Percentiles rank a stretch among this genome's conserved stretches.
Evolutionary conservation across 2,797 vertebrate genomes (phyloP).

Genomic region (Cichlasoma orientale): DNA sequence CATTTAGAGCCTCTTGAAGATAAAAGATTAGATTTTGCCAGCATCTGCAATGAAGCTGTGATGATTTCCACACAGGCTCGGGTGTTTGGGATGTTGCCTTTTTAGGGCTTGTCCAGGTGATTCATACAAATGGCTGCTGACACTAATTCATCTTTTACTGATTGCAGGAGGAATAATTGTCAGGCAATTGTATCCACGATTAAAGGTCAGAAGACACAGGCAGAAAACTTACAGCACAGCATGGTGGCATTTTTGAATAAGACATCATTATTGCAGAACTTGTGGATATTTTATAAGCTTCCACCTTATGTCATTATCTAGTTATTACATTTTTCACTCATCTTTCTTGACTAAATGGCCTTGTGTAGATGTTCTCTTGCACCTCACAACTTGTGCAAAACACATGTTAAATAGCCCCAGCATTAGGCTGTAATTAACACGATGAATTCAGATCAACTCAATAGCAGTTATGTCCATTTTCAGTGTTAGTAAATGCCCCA

Average conservation of each 20-base stretch:
- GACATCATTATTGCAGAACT: background rate
- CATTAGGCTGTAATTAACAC: background rate
- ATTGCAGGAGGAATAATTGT: slow-evolving; percentile 22
- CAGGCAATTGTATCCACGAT: slow-evolving; percentile 47
- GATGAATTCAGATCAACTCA: background rate
- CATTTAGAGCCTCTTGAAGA: background rate
- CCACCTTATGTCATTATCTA: background rate
- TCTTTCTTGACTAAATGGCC: background rate
- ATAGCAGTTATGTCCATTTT: background rate
- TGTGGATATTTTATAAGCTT: slow-evolving; percentile 2
- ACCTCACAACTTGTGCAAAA: slow-evolving; percentile 1
- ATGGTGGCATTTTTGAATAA: background rate
- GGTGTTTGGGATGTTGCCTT: background rate
- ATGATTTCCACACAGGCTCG: background rate
- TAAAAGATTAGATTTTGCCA: background rate
- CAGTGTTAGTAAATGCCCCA: background rate
- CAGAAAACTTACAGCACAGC: slow-evolving; percentile 1
- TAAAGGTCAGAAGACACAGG: slow-evolving; percentile 46
- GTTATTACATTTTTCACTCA: background rate
- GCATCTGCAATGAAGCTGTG: background rate
- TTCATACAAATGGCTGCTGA: slow-evolving; percentile 8
- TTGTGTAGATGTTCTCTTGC: background rate
- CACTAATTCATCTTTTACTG: slow-evolving; percentile 20
- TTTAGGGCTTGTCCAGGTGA: background rate
- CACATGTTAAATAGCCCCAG: background rate